A percentile compares a stretch with the other conserved stretches of the same genome.
Conservation (phyloP, 2,888 invertebrate species). For the Euspilapteryx auroguttella region DNA sequence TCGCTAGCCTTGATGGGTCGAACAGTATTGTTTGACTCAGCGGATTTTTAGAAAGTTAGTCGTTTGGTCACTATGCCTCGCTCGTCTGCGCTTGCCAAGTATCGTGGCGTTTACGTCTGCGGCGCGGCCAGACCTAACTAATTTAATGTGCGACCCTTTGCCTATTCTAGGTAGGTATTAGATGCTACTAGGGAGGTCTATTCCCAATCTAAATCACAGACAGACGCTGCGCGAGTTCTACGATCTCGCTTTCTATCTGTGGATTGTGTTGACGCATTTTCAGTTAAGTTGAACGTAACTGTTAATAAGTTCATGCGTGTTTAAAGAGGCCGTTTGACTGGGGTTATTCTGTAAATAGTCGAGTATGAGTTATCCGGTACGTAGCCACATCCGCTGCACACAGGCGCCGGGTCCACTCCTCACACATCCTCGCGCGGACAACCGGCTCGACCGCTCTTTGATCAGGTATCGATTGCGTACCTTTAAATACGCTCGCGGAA, state of each 20-base stretch:
- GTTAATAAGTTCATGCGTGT: too few relatives aligned
- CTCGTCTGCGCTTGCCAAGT: too few relatives aligned
- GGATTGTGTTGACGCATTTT: too few relatives aligned
- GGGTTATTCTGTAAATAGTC: slow-evolving; percentile 13
- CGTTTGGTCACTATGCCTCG: slow-evolving; percentile 5
- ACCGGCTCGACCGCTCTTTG: slow-evolving; percentile 24
- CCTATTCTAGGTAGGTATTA: too few relatives aligned
- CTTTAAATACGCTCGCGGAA: slow-evolving; percentile 23
- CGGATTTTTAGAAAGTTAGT: neutral
- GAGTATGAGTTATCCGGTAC: slow-evolving; percentile 11
- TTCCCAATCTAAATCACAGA: slow-evolving; percentile 2
- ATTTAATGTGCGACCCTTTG: slow-evolving; percentile 1
- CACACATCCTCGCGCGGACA: slow-evolving; percentile 12
- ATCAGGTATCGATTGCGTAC: slow-evolving; percentile 40
- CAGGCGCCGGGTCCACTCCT: neutral
- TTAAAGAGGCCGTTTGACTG: too few relatives aligned
- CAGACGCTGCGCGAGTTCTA: slow-evolving; percentile 5
- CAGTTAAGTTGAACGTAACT: too few relatives aligned
- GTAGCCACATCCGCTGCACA: slow-evolving; percentile 24
- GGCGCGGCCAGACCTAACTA: too few relatives aligned
- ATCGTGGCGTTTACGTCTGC: too few relatives aligned
- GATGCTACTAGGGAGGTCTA: too few relatives aligned
- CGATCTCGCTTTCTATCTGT: too few relatives aligned
- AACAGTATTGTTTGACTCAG: too few relatives aligned
- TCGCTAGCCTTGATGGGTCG: too few relatives aligned